Evolutionary conservation across 2,113 vertebrate genomes (phyloP).

Genomic region (Siniperca chuatsi): DNA sequence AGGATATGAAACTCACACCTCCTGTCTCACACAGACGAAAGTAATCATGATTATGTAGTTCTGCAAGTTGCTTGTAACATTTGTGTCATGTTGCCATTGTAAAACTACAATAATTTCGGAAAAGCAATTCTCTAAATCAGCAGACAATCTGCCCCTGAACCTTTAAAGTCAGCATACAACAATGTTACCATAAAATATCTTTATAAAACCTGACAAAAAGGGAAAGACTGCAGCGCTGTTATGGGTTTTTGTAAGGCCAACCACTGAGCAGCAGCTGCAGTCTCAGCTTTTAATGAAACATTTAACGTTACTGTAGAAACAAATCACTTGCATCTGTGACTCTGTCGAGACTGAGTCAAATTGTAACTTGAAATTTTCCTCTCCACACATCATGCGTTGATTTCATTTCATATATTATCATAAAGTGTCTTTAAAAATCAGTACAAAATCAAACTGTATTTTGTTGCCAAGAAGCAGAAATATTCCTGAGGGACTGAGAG

Average conservation of each 20-base stretch:
- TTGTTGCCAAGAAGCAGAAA: neutral
- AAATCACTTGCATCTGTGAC: conserved; percentile 24
- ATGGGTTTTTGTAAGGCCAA: neutral
- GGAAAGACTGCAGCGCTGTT: conserved; percentile 2
- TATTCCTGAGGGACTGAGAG: conserved; percentile 17
- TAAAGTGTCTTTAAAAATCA: conserved; percentile 1
- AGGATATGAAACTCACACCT: neutral
- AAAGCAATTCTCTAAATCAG: neutral
- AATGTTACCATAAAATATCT: neutral
- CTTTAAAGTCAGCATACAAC: conserved; percentile 8
- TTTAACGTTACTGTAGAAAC: conserved; percentile 11
- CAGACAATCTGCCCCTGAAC: neutral
- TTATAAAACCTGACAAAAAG: conserved; percentile 3
- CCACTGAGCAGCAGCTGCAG: conserved; percentile 28
- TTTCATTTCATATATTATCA: neutral
- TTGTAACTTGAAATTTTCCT: neutral
- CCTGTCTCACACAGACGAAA: neutral
- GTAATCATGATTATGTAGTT: neutral
- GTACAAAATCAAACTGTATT: neutral
- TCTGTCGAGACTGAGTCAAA: neutral
- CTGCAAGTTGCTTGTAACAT: neutral
- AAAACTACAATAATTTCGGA: neutral
- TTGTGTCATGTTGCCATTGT: neutral
- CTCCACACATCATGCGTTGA: neutral
- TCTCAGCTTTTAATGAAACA: conserved; percentile 14